phyloP scores from a whole-genome alignment of 1,140 invertebrate species.

The Cepaea nemoralis region DNA sequence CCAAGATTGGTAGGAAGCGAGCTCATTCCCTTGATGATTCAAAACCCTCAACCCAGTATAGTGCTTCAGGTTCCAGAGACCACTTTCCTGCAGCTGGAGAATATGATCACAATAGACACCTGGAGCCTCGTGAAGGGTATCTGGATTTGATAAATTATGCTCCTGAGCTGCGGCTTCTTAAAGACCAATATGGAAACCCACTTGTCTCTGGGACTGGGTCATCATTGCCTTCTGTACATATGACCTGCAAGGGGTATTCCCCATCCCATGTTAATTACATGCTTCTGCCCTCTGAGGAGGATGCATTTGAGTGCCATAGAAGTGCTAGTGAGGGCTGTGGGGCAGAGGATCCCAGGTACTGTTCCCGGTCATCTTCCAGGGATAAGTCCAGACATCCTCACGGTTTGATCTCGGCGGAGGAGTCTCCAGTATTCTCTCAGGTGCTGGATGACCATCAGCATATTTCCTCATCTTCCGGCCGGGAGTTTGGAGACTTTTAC shows the following conservation, averaged over 20 bases:
- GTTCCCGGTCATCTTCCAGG: not conserved
- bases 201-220: slow-evolving; percentile 10
- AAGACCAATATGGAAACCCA: slow-evolving; percentile 7
- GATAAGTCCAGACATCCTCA: slow-evolving; percentile 14
- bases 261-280: slow-evolving; percentile 9
- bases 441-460: slow-evolving; percentile 18
- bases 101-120: slow-evolving; percentile 47
- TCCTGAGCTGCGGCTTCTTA: slow-evolving; percentile 39
- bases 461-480: not conserved
- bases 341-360: slow-evolving; percentile 6
- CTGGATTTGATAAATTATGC: slow-evolving; percentile 48
- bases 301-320: not conserved
- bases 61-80: slow-evolving; percentile 2
- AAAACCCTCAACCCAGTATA: slow-evolving; percentile 25
- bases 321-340: not conserved
- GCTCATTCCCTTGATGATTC: slow-evolving; percentile 42
- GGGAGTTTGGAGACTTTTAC: slow-evolving; percentile 11
- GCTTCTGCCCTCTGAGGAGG: slow-evolving; percentile 22
- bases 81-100: slow-evolving; percentile 42
- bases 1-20: slow-evolving; percentile 43
- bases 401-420: slow-evolving; percentile 38
- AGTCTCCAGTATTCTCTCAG: slow-evolving; percentile 21
- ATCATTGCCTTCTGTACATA: slow-evolving; percentile 25
- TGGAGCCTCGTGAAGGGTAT: slow-evolving; percentile 46
- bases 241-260: slow-evolving; percentile 26